Conservation (phyloP, 2,113 vertebrate genomes). For the Corydoras sp. region DNA sequence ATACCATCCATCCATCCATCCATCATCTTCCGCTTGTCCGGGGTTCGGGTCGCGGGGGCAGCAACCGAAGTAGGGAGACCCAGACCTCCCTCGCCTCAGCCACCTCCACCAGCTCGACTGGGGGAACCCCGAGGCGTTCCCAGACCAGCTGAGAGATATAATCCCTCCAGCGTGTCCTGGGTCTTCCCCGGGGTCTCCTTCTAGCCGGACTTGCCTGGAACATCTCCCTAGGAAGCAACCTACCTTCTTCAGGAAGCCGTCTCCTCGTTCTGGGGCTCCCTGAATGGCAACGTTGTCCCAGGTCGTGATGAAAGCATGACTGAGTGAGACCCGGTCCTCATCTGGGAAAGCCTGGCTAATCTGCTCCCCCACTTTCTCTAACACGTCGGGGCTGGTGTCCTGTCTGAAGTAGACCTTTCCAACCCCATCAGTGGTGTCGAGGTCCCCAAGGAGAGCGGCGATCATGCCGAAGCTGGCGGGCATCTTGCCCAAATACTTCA, state of each 20-base stretch:
- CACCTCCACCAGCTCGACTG: too few species aligned
- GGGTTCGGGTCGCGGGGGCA: too few species aligned
- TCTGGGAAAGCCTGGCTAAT: slow-evolving; percentile 73
- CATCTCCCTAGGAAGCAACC: slow-evolving; percentile 9
- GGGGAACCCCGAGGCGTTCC: too few species aligned
- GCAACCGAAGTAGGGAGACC: too few species aligned
- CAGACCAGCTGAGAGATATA: too few species aligned
- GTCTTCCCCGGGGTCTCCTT: too few species aligned
- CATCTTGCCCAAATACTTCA: slow-evolving; percentile 71
- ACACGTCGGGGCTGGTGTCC: slow-evolving; percentile 62
- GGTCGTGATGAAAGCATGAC: slow-evolving; percentile 70
- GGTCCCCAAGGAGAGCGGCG: slow-evolving; percentile 79
- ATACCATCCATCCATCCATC: background rate
- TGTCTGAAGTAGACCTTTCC: slow-evolving; percentile 78
- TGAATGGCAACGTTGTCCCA: slow-evolving; percentile 78
- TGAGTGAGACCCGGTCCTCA: slow-evolving; percentile 55
- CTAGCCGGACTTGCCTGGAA: too few species aligned
- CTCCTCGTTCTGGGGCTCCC: slow-evolving; percentile 47
- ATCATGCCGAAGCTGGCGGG: slow-evolving; percentile 73
- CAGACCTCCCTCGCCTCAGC: too few species aligned
- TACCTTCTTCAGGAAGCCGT: slow-evolving; percentile 61
- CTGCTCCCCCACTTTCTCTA: slow-evolving; percentile 56
- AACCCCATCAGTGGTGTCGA: slow-evolving; percentile 73
- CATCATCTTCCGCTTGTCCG: too few species aligned
- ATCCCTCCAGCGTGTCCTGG: too few species aligned